phyloP scores from a whole-genome alignment of 2,113 vertebrate species.

The Semnornis frantzii region DNA sequence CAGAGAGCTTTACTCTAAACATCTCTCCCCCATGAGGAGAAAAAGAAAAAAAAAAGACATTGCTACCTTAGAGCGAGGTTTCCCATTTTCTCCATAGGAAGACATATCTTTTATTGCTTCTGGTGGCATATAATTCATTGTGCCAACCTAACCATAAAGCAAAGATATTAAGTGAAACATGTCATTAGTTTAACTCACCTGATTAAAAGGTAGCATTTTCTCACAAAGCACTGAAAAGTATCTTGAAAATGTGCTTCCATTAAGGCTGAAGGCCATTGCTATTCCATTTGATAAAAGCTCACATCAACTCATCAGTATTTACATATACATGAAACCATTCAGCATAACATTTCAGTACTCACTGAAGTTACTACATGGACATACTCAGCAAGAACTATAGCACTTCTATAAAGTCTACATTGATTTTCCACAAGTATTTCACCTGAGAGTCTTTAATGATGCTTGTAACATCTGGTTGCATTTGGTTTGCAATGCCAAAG shows the following conservation, averaged over 20 bases:
- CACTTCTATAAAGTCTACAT: background rate
- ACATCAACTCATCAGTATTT: background rate
- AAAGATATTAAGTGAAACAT: background rate
- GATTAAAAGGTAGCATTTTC: background rate
- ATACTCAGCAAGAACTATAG: background rate
- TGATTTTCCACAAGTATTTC: background rate
- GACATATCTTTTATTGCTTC: slow-evolving; percentile 95
- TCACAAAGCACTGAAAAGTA: background rate
- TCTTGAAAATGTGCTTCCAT: background rate
- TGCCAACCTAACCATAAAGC: slow-evolving; percentile 85
- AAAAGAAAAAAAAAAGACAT: background rate
- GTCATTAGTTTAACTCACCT: background rate
- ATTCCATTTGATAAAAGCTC: background rate
- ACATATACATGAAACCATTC: background rate
- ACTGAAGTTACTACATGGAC: background rate
- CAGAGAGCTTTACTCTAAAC: background rate
- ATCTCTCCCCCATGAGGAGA: background rate
- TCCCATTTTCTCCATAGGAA: slow-evolving; percentile 85
- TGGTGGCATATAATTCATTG: slow-evolving; percentile 97
- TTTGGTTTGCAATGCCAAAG: slow-evolving; percentile 96
- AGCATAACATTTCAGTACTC: background rate
- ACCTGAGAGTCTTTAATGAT: slow-evolving; percentile 97
- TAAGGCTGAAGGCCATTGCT: background rate
- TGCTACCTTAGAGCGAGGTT: slow-evolving; percentile 89
- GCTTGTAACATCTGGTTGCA: slow-evolving; percentile 97